Evolutionary conservation across 1,140 invertebrate genomes (phyloP).

Genomic region (Metopolophium dirhodum): DNA sequence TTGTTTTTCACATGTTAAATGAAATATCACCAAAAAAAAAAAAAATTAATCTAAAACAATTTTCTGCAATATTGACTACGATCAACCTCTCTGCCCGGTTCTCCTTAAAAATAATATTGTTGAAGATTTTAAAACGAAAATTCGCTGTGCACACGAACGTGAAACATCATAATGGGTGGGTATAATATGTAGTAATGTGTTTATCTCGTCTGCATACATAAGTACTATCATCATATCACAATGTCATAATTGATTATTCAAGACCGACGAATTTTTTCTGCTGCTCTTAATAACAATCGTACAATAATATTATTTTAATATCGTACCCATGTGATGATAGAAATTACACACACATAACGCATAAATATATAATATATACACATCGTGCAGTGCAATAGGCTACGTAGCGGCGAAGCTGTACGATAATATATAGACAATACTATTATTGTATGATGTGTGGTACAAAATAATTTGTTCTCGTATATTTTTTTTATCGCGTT

Average conservation of each 20-base stretch:
- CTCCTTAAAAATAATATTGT: background rate
- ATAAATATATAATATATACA: background rate
- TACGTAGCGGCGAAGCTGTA: background rate
- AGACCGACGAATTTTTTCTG: background rate
- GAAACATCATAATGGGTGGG: background rate
- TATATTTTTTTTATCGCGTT: background rate
- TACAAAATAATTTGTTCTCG: background rate
- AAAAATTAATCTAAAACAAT: background rate
- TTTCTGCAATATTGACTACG: background rate
- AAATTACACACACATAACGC: background rate
- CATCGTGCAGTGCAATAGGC: background rate
- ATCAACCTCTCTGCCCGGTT: background rate
- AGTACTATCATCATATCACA: too few relatives aligned
- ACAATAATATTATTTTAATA: background rate
- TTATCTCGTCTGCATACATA: background rate
- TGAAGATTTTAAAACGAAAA: background rate
- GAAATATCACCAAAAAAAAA: background rate
- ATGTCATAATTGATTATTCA: background rate
- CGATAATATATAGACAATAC: background rate
- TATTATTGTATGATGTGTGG: background rate
- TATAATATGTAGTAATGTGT: background rate
- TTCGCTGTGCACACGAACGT: background rate
- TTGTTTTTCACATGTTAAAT: background rate
- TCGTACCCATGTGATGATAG: background rate
- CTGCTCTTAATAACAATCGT: too few relatives aligned